phyloP scores from a whole-genome alignment of 2,113 vertebrate species.

The Hyla sarda region DNA sequence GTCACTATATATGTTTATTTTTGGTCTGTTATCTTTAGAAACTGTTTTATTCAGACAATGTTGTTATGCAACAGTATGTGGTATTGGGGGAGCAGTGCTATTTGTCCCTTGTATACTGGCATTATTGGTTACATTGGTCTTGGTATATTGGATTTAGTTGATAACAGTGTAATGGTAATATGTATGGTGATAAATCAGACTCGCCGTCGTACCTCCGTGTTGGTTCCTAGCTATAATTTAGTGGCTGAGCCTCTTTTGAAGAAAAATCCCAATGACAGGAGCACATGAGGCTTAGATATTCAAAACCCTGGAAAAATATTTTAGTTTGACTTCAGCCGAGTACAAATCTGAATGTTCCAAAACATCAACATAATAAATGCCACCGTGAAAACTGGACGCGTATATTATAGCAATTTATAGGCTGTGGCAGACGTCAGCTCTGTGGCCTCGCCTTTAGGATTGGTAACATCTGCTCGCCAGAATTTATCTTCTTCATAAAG shows the following conservation, averaged over 20 bases:
- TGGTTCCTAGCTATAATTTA: slow-evolving; percentile 7
- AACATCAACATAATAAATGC: slow-evolving; percentile 18
- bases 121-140: too few relatives aligned
- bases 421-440: neutral
- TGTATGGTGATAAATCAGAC: neutral
- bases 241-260: neutral
- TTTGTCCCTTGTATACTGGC: too few relatives aligned
- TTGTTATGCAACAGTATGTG: too few relatives aligned
- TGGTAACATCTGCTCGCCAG: neutral
- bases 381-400: neutral
- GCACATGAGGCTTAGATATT: slow-evolving; percentile 16
- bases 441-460: neutral
- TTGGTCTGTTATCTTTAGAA: too few relatives aligned
- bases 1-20: too few relatives aligned
- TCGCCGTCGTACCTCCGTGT: neutral
- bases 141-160: too few relatives aligned
- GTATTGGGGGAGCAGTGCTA: too few relatives aligned
- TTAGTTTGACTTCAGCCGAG: slow-evolving; percentile 5
- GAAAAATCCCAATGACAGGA: neutral
- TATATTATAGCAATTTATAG: slow-evolving; percentile 14
- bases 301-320: slow-evolving; percentile 37
- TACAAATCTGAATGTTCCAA: slow-evolving; percentile 40
- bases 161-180: too few relatives aligned
- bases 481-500: neutral
- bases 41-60: too few relatives aligned